phyloP scores from a whole-genome alignment of 1,140 invertebrate species.

The Kradibia gibbosae region DNA sequence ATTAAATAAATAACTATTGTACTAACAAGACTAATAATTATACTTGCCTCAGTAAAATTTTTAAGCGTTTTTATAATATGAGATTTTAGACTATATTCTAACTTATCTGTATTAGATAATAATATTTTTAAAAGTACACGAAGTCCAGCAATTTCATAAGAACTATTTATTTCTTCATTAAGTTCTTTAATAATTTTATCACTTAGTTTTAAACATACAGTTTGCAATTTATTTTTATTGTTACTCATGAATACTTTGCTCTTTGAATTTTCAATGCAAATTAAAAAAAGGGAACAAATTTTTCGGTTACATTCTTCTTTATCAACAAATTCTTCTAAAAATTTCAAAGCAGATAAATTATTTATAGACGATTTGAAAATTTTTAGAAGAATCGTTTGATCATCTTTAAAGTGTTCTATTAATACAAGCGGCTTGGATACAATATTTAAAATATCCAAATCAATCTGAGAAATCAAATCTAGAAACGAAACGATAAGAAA shows the following conservation, averaged over 20 bases:
- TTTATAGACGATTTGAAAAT: constrained; percentile 41
- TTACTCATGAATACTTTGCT: constrained; percentile 8
- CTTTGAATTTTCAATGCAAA: constrained; percentile 38
- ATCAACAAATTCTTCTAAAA: constrained; percentile 29
- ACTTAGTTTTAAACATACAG: constrained; percentile 37
- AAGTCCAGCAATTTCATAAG: constrained; percentile 36
- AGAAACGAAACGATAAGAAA: constrained; percentile 4
- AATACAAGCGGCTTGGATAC: constrained; percentile 15
- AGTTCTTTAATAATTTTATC: constrained; percentile 36
- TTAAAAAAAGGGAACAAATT: constrained; percentile 38
- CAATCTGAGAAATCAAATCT: constrained; percentile 43
- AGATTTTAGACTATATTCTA: constrained; percentile 25
- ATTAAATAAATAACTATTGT: neutral
- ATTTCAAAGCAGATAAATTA: neutral
- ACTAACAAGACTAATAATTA: neutral
- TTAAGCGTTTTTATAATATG: constrained; percentile 6
- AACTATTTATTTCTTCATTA: constrained; percentile 31
- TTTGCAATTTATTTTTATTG: constrained; percentile 29
- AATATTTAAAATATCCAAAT: constrained; percentile 34
- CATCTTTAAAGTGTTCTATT: constrained; percentile 42
- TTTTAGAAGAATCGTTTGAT: constrained; percentile 36
- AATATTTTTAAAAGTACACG: constrained; percentile 38
- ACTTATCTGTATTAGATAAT: constrained; percentile 20
- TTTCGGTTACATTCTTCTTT: constrained; percentile 27
- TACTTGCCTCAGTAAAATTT: constrained; percentile 7